Base-by-base conservation (phyloP, 2,888 invertebrate species). In the Agriopis aurantiaria region DNA sequence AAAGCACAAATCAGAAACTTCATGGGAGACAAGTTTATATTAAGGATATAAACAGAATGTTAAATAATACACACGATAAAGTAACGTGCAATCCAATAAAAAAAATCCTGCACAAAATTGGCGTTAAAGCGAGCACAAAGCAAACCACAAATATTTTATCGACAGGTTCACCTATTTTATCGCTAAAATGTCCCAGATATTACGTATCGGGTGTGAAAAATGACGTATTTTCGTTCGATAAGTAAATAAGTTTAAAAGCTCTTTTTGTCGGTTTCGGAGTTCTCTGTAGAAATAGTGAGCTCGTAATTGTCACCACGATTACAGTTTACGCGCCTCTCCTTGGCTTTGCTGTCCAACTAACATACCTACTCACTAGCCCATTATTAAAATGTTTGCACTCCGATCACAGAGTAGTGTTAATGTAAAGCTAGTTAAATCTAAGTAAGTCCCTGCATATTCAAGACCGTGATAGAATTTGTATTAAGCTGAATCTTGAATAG, bases 291-390 rank as follows among this genome's bases (percentile, higher is more conserved):
- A 60, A 59, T 71, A 73, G 82, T 81, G 79, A 71, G 74, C 75
- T 79, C 79, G 76, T 86, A 85, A 78, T 78, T 82, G 85, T 86
- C 84, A 68, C 69, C 56, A 65, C 71, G 69, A 84, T 83, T 82
- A 80, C 82, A 82, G 81, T 86, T 88, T 86, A 87, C 85, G 79
- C 82, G 79, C 81, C 80, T 82, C 74, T 68, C 63, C 70, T 69
- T 72, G 70, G n/a, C 40, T 77, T 69, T 75, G 76, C 67, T 75
- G 70, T 62, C 65, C 73, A 78, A 80, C 81, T 79, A 83, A 83
- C 80, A 80, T 65, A 45, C n/a, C n/a, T n/a, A n/a, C 10, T 9
- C 0, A 71, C 68, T 53, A 72, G 67, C 73, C 73, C 73, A 72
- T 80, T 81, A 82, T 80, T 80, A 76, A 73, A 75, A 65, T 77